Base-by-base conservation (phyloP, 2,797 vertebrate species). In the Cottoperca gobio region DNA sequence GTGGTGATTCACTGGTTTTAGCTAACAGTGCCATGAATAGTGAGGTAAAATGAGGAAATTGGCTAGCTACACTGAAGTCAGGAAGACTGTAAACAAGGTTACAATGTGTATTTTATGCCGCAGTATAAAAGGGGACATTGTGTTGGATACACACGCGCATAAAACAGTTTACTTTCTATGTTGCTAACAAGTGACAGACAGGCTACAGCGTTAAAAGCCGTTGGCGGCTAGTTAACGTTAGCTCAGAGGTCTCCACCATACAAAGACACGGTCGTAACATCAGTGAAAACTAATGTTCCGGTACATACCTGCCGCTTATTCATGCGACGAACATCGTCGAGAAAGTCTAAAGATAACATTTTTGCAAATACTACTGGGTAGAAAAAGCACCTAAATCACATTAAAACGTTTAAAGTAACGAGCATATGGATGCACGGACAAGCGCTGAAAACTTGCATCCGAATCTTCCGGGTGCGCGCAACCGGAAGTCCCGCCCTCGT, bases 241-340 rank as follows among this genome's bases (percentile, higher is more conserved):
- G 88, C 83, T 77, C 24, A 1, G 49, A 21, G 65, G 48, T 73
- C 14, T 42, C 3, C 23, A n/a, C 35, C 35, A 54, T 65, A 91
- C 79, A 89, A 84, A 86, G 87, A 83, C 13, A 19, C 31, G 31
- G 49, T 9, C 37, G 11, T 19, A 24, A 37, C 28, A 35, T 5
- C 31, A 45, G 19, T 60, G 17, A 3, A 14, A 83, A 79, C 24
- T n/a, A n/a, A 13, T 4, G 49, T 13, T 31, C 12, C 6, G 57
- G 19, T 40, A 89, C 96, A 48, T 88, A 98, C 98, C 98, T 99
- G 98, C 80, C 98, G 96, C 94, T 97, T 98, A 91, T 99, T 99
- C 98, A 98, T 99, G 74, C 98, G 96, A 94, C 98, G 96, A 55
- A 99, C 98, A 94, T 99, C 98, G 86, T 99, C 97, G 33, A 99